A percentile compares a stretch with the other conserved stretches of the same genome.
Conservation (phyloP, 2,888 invertebrate genomes). For the Chouioia cunea region DNA sequence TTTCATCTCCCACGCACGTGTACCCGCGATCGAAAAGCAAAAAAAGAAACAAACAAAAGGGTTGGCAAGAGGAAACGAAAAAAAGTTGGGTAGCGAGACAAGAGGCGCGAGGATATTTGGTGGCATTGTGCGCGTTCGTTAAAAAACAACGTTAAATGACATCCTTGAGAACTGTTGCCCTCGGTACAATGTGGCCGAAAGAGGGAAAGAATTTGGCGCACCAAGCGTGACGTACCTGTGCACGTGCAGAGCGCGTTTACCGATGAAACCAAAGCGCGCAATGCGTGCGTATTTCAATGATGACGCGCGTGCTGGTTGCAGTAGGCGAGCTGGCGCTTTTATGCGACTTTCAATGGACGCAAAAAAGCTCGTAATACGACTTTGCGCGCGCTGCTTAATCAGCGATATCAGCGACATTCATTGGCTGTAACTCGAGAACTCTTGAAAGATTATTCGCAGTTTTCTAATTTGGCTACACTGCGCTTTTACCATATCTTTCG, state of each 20-base stretch:
- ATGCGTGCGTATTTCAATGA: too few species aligned
- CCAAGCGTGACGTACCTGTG: neutral
- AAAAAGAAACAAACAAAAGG: slow-evolving; percentile 5
- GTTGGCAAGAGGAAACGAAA: neutral
- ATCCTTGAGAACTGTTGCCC: slow-evolving; percentile 23
- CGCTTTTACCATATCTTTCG: neutral
- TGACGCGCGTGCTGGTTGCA: too few species aligned
- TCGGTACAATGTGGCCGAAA: neutral
- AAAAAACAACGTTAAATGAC: slow-evolving; percentile 21
- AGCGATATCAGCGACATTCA: slow-evolving; percentile 53
- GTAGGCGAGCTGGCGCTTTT: too few species aligned
- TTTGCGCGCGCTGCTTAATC: slow-evolving; percentile 52
- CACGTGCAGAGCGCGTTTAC: too few species aligned
- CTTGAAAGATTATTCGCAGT: slow-evolving; percentile 9
- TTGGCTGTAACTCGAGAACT: slow-evolving; percentile 52
- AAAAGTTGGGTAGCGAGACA: slow-evolving; percentile 1
- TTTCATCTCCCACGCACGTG: slow-evolving; percentile 27
- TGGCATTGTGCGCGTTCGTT: slow-evolving; percentile 24
- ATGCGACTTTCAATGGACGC: neutral
- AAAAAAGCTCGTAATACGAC: slow-evolving; percentile 34
- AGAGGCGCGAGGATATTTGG: slow-evolving; percentile 25
- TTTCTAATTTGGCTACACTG: neutral
- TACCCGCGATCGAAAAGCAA: neutral
- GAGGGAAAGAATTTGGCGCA: neutral
- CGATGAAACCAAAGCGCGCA: too few species aligned